Evolutionary conservation across 2,888 invertebrate genomes (phyloP), one percentile per base, ranked within the genome.

Genomic region (Dicyrtomina minuta): DNA sequence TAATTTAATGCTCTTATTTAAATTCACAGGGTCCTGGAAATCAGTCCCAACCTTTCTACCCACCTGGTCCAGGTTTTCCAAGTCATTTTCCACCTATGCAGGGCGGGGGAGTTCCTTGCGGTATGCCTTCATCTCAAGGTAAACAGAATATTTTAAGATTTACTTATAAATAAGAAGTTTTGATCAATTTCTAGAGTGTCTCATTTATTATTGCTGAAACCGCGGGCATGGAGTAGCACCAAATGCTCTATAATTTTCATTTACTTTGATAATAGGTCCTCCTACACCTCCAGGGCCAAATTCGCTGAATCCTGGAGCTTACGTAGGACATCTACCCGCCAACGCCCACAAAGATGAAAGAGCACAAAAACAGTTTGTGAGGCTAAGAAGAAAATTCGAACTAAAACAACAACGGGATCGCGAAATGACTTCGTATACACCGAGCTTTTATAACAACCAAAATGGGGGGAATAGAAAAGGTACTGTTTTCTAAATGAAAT

Each of bases 331-430:
- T 22, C 58, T 76, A 49, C 75, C 75, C 44, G 56, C 71, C 41
- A 72, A 73, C 70, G 72, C 75, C 64, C 89, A 88, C 80, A 90
- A 91, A 81, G 90, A 91, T 81, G 92, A 92, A 82, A 85, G 92
- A 79, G 86, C 90, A 51, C 90, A 90, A 80, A 84, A 90, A 74
- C 90, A 90, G 81, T 88, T 89, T 81, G 87, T 87, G 74, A 92
- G 91, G 82, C 84, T 91, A 79, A 87, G 89, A 81, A 88, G 88
- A 79, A 91, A 91, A 82, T 83, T 90, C 76, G 90, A 91, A 80
- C 86, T 88, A 76, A 88, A 88, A 81, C 86, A 87, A 74, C 86
- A 87, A 74, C 49, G 64, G 22, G 67, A 70, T 27, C 55, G 62
- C 15, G 62, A 62, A 39, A 62, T 62, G 62, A n/a, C 62, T 20